These are phyloP conservation scores for Mus minutoides DNA, from an alignment of 2,797 vertebrate species.

Conservation along the genomic window DNA sequence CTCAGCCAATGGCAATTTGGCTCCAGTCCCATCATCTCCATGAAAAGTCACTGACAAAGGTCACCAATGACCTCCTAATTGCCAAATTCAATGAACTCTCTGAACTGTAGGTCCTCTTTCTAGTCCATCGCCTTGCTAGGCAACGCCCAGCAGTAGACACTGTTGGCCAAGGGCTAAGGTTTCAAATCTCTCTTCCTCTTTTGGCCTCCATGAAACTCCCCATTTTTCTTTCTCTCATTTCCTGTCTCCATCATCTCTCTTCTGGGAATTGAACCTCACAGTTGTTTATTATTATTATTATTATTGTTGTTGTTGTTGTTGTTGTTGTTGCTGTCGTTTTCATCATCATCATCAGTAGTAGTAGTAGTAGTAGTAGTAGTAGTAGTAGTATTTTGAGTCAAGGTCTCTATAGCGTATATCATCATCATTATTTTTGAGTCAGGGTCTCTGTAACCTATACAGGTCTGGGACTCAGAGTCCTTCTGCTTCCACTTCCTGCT, in stretches of 20 bases:
- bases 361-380: too few relatives aligned
- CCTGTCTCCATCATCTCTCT: not conserved
- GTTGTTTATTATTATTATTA: not conserved
- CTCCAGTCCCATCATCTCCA: not conserved
- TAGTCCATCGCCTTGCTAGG: not conserved
- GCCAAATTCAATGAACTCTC: slow-evolving; percentile 63
- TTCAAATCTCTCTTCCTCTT: slow-evolving; percentile 34
- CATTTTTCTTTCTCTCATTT: not conserved
- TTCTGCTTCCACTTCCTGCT: not conserved
- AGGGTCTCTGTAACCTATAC: not conserved
- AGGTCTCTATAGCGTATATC: too few relatives aligned
- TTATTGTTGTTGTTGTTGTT: too few relatives aligned
- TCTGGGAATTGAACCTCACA: not conserved
- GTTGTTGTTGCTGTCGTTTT: rapidly evolving
- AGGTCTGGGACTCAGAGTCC: not conserved
- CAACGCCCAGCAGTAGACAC: not conserved
- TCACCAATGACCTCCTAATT: slow-evolving; percentile 52
- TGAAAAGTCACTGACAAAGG: slow-evolving; percentile 48
- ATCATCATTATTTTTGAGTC: too few relatives aligned
- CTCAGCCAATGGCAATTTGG: not conserved
- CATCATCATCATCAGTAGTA: too few relatives aligned
- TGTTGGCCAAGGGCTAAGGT: slow-evolving; percentile 21
- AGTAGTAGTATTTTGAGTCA: too few relatives aligned
- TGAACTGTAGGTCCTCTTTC: slow-evolving; percentile 56
- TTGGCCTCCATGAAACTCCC: not conserved